These are phyloP conservation scores for Coranthus polyacanthus DNA, from an alignment of 2,797 vertebrate genomes.

Conservation along the genomic window DNA sequence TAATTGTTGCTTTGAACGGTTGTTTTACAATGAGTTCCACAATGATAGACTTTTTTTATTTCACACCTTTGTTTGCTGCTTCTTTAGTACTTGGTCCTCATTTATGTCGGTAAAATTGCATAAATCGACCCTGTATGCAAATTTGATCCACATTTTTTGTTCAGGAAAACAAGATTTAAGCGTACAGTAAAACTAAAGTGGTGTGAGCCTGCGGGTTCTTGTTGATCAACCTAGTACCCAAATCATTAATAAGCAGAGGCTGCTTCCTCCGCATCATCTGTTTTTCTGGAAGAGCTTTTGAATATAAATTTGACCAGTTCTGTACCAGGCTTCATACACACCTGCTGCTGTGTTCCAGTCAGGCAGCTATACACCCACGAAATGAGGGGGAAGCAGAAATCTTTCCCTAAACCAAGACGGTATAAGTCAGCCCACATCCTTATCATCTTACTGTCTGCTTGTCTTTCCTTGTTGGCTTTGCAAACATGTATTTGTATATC, in stretches of 20 bases:
- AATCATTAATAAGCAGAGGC: constrained; percentile 56
- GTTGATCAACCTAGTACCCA: constrained; percentile 30
- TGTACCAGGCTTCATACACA: constrained; percentile 51
- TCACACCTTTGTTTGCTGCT: no score
- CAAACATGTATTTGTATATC: constrained; percentile 28
- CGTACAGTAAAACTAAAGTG: neutral
- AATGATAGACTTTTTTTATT: neutral
- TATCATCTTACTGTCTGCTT: constrained; percentile 32
- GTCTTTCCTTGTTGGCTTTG: neutral
- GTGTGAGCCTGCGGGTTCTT: neutral
- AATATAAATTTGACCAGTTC: constrained; percentile 63
- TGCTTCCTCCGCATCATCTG: constrained; percentile 65
- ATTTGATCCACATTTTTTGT: neutral
- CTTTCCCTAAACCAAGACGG: constrained; percentile 6
- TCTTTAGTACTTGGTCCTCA: no score
- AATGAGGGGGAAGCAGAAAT: constrained; percentile 22
- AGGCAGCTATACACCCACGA: constrained; percentile 41
- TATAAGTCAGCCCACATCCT: constrained; percentile 10
- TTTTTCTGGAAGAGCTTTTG: constrained; percentile 62
- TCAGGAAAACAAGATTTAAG: neutral
- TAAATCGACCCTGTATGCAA: neutral
- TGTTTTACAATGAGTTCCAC: neutral
- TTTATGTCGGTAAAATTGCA: no score
- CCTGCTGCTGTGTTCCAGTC: constrained; percentile 57
- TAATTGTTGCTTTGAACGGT: neutral